These are phyloP conservation scores for Lasioglossum morio DNA, from an alignment of 2,888 invertebrate genomes.

Conservation along the genomic window DNA sequence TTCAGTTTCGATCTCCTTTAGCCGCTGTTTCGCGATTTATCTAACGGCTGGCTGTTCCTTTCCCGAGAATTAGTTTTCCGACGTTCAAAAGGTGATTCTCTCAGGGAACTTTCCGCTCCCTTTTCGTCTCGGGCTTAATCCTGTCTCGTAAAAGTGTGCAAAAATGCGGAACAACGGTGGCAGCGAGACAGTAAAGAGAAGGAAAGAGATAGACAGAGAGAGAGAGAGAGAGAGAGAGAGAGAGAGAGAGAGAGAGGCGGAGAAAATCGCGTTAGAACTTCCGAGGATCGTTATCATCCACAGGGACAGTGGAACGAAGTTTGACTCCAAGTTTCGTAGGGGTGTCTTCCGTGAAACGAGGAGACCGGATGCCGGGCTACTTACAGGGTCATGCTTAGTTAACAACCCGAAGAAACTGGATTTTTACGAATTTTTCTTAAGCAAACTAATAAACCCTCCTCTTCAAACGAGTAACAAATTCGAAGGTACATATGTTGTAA, in stretches of 20 bases:
- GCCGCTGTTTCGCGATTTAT: neutral
- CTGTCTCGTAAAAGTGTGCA: neutral
- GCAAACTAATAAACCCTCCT: too few relatives aligned
- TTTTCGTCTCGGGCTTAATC: slow-evolving; percentile 5
- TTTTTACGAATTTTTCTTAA: too few relatives aligned
- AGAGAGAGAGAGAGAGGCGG: neutral
- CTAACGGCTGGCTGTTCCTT: neutral
- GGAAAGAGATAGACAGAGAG: too few relatives aligned
- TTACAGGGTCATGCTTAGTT: neutral
- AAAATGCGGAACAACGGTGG: slow-evolving; percentile 21
- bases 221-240: neutral
- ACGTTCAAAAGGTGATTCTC: neutral
- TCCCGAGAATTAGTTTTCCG: neutral
- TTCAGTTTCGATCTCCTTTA: neutral
- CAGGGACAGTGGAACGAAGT: slow-evolving; percentile 41
- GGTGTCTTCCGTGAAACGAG: slow-evolving; percentile 59
- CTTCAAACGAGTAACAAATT: too few relatives aligned
- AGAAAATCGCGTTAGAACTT: slow-evolving; percentile 38
- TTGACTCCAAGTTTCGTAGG: slow-evolving; percentile 51
- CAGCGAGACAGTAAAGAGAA: neutral
- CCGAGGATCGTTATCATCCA: slow-evolving; percentile 33
- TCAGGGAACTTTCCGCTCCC: neutral
- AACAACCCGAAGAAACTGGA: neutral
- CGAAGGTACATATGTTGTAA: too few relatives aligned
- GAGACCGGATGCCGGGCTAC: slow-evolving; percentile 23